Base-by-base conservation (phyloP, 1,140 invertebrate genomes). In the Monomorium pharaonis region DNA sequence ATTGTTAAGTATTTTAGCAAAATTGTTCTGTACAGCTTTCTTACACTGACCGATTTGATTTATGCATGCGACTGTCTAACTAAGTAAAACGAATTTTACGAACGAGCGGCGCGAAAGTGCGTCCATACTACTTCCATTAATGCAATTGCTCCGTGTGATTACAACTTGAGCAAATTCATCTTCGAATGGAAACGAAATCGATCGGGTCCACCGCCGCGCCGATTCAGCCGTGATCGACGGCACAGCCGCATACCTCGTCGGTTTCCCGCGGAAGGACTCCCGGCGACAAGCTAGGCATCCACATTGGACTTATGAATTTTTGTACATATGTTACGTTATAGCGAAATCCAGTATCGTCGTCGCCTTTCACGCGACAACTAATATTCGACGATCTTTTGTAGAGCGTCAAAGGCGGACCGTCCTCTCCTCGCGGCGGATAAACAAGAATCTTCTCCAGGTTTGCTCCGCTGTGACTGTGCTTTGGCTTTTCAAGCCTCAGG, bases 241-340 rank as follows among this genome's bases (percentile, higher is more conserved):
- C 86, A 49, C 85, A 86, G 6, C 54, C 63, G n/a, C 62, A 80
- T 54, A 42, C 58, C 10, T 74, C 27, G 4, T 75, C 33, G n/a
- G 16, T 77, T 27, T 47, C 37, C 49, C 5, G 6, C 30, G 27
- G 24, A 37, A 30, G 69, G 75, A n/a, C 37, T 37, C 37, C 33
- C 14, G 76, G 62, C 42, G n/a, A 10, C 96, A 95, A 94, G 78
- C 30, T 47, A 0, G 91, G 91, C 70, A 72, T 72, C 91, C 92
- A 93, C 0, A 37, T 33, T 0, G 88, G 86, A 51, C 92, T 93
- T 2, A 89, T 58, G 24, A 93, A 94, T 37, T 87, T 91, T 47
- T 94, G 93, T 0, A 93, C 84, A 51, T 94, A 94, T 24, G 91
- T 92, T 0, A 94, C 91, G 42, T 85, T 84, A 49, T 93, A 94